Evolutionary conservation across 1,140 invertebrate genomes (phyloP).

Genomic region (Drosophila ananassae): DNA sequence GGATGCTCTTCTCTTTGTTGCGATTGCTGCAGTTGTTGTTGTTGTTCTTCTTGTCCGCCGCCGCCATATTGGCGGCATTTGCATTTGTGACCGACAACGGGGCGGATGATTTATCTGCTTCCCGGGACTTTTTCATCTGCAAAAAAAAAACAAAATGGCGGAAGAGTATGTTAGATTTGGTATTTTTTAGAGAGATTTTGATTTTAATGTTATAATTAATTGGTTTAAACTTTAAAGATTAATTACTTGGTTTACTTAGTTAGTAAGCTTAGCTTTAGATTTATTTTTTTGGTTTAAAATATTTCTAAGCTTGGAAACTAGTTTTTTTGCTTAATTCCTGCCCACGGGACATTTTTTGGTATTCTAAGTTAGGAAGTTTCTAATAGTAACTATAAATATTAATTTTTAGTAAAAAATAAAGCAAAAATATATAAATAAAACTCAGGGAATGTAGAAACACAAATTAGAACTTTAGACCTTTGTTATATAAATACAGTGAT

Average conservation of each 20-base stretch:
- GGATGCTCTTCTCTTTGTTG: slow-evolving; percentile 66
- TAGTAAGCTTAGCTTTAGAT: neutral
- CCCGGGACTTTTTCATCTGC: slow-evolving; percentile 71
- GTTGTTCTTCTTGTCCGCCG: slow-evolving; percentile 58
- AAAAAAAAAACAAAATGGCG: neutral
- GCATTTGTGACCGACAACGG: slow-evolving; percentile 22
- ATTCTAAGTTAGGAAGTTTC: neutral
- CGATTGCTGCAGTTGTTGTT: slow-evolving; percentile 54
- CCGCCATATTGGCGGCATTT: slow-evolving; percentile 28
- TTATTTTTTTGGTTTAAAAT: neutral
- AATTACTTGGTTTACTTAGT: neutral
- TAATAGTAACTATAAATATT: neutral
- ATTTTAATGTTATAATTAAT: too few species aligned
- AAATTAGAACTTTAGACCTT: too few species aligned
- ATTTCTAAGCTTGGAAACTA: neutral
- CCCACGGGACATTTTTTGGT: slow-evolving; percentile 4
- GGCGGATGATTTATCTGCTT: slow-evolving; percentile 51
- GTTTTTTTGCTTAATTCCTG: neutral
- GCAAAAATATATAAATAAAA: neutral
- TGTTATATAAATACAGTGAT: too few species aligned
- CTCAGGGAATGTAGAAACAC: too few species aligned
- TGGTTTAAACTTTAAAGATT: neutral
- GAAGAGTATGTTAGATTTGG: too few species aligned
- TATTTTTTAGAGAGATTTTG: too few species aligned
- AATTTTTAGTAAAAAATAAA: neutral